Evolutionary conservation across 2,113 vertebrate species (phyloP).

Genomic region (Bungarus multicinctus): DNA sequence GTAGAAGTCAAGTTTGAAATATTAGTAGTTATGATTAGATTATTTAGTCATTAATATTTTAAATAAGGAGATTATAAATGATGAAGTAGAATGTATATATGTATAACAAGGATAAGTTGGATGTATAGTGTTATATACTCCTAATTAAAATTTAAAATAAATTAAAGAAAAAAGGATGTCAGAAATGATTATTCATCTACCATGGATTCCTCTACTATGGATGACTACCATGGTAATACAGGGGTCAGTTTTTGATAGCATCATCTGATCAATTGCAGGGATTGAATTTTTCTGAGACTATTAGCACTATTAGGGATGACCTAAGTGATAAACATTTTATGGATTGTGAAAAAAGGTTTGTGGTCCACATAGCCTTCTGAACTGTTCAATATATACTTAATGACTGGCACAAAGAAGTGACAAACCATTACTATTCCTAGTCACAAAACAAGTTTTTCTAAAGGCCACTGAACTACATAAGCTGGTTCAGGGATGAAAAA

Average conservation of each 20-base stretch:
- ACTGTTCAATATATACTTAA: neutral
- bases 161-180: no score
- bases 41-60: no score
- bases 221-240: neutral
- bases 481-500: slow-evolving; percentile 31
- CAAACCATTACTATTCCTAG: slow-evolving; percentile 27
- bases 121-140: no score
- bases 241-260: neutral
- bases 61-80: no score
- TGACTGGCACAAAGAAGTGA: slow-evolving; percentile 30
- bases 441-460: slow-evolving; percentile 11
- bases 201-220: neutral
- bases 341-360: neutral
- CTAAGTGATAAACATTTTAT: neutral
- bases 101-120: no score
- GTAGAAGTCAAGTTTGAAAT: no score
- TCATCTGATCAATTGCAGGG: neutral
- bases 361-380: neutral
- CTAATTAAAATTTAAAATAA: no score
- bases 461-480: slow-evolving; percentile 2
- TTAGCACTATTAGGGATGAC: neutral
- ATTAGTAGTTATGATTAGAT: no score
- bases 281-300: neutral
- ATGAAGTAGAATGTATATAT: no score
- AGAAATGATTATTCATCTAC: neutral